A percentile compares a stretch with the other conserved stretches of the same genome.
Conservation (phyloP, 2,797 vertebrate genomes). For the Carduelis carduelis region DNA sequence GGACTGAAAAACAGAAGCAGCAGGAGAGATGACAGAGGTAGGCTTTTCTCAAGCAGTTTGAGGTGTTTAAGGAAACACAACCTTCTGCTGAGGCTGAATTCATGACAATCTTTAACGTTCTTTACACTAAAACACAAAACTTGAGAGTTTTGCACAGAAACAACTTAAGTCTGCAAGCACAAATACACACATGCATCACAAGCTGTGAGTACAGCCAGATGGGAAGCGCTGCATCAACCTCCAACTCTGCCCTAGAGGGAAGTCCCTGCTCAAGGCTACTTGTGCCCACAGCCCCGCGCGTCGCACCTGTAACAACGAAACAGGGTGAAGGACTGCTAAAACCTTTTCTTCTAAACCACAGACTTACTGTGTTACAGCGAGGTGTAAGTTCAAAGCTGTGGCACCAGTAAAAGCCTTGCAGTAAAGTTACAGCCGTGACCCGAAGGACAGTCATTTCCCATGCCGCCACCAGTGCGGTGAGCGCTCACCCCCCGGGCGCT, state of each 20-base stretch:
- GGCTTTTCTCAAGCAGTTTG: background rate
- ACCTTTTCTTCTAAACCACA: background rate
- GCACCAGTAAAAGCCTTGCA: background rate
- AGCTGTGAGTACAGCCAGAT: background rate
- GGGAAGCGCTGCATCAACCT: background rate
- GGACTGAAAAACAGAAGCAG: background rate
- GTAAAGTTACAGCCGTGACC: accelerated
- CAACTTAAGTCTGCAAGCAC: background rate
- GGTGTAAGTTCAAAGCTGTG: too few relatives aligned
- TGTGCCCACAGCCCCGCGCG: accelerated
- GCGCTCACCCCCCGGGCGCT: too few relatives aligned
- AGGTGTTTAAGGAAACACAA: background rate
- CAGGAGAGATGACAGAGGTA: background rate
- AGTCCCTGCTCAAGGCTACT: background rate
- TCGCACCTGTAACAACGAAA: background rate
- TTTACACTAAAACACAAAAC: accelerated
- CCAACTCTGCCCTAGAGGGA: accelerated
- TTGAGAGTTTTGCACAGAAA: background rate
- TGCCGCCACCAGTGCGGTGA: accelerated
- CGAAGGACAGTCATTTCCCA: background rate
- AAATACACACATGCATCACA: accelerated
- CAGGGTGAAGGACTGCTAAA: accelerated
- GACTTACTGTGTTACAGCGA: accelerated
- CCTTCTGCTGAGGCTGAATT: background rate
- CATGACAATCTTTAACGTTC: background rate